Conservation (phyloP, 2,888 invertebrate genomes). For the Leptarthrus brevirostris region DNA sequence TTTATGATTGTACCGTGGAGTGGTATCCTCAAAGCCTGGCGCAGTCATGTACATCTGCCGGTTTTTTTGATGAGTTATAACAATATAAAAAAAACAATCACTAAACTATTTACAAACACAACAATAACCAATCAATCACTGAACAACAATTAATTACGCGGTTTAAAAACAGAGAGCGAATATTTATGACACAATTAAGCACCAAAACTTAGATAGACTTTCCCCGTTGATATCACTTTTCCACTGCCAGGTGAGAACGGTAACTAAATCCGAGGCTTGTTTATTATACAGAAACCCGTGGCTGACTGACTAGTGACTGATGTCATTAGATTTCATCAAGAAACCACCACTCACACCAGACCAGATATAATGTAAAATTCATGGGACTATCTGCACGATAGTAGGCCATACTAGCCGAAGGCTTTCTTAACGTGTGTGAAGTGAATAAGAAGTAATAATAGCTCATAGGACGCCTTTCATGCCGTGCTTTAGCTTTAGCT, state of each 20-base stretch:
- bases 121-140: too few relatives aligned
- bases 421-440: slow-evolving; percentile 33
- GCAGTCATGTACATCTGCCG: slow-evolving; percentile 30
- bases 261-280: slow-evolving; percentile 15
- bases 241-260: slow-evolving; percentile 20
- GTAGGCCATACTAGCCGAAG: slow-evolving; percentile 12
- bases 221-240: slow-evolving; percentile 8
- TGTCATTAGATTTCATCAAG: slow-evolving; percentile 31
- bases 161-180: background rate
- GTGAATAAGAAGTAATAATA: slow-evolving; percentile 20
- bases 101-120: background rate
- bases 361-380: background rate
- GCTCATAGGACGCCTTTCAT: background rate
- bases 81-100: background rate
- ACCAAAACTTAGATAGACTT: slow-evolving; percentile 1
- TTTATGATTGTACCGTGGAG: slow-evolving; percentile 18
- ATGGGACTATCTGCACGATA: background rate
- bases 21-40: slow-evolving; percentile 1
- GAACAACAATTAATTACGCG: background rate
- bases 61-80: background rate
- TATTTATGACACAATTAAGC: slow-evolving; percentile 8
- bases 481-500: background rate
- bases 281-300: slow-evolving; percentile 1
- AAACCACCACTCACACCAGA: slow-evolving; percentile 30
- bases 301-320: slow-evolving; percentile 31